Percentiles rank a stretch among this genome's conserved stretches.
Conservation (phyloP, 1,140 invertebrate genomes). For the Drosophila orosa region DNA sequence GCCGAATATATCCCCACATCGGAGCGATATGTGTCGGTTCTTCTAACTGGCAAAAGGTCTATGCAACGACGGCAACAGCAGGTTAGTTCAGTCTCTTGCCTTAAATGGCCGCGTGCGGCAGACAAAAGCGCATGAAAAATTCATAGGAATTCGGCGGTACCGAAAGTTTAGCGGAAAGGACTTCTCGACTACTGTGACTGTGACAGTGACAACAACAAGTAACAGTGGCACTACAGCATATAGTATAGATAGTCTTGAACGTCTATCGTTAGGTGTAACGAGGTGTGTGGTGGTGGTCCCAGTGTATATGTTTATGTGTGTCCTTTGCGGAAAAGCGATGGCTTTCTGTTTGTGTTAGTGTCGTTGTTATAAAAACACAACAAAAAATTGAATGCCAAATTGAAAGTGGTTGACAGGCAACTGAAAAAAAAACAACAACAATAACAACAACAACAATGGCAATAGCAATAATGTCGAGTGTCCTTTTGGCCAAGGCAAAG, state of each 20-base stretch:
- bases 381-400: conserved; percentile 65
- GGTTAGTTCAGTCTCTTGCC: conserved; percentile 71
- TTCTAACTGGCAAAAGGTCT: conserved; percentile 71
- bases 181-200: conserved; percentile 31
- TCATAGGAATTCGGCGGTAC: conserved; percentile 55
- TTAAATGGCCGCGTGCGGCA: conserved; percentile 79
- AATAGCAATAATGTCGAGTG: conserved; percentile 52
- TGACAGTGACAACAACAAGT: conserved; percentile 27
- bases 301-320: conserved; percentile 31
- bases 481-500: conserved; percentile 46
- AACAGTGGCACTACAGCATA: conserved; percentile 33
- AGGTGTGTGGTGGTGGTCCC: conserved; percentile 62
- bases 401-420: conserved; percentile 75
- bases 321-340: conserved; percentile 16
- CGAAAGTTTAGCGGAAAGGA: conserved; percentile 30
- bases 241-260: conserved; percentile 61
- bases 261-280: conserved; percentile 61
- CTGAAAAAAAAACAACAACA: conserved; percentile 44
- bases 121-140: conserved; percentile 82
- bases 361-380: conserved; percentile 55
- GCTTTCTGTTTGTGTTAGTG: conserved; percentile 52
- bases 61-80: conserved; percentile 25
- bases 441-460: conserved; percentile 31
- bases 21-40: conserved; percentile 21
- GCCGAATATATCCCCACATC: conserved; percentile 18